Percentiles rank a stretch among this genome's conserved stretches.
These are phyloP conservation scores for Polydrusus cervinus DNA, from an alignment of 2,888 invertebrate genomes.

Conservation along the genomic window DNA sequence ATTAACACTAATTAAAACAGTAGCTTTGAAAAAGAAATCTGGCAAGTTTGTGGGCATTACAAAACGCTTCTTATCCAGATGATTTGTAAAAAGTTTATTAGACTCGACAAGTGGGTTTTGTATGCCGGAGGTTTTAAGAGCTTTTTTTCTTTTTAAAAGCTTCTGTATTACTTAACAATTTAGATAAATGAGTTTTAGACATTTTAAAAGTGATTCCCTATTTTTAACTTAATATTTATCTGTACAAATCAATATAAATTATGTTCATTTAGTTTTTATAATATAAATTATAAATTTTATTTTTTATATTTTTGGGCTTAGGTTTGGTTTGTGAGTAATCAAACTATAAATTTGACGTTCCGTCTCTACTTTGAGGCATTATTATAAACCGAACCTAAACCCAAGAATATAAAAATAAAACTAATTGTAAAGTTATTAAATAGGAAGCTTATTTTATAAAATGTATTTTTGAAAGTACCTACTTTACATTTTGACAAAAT, in stretches of 20 bases:
- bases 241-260: too few species aligned
- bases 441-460: too few species aligned
- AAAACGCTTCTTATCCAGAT: constrained; percentile 40
- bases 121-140: constrained; percentile 34
- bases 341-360: too few species aligned
- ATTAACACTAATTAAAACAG: constrained; percentile 47
- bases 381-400: too few species aligned
- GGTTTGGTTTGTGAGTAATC: too few species aligned
- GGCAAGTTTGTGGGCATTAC: constrained; percentile 34
- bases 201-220: background rate
- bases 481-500: background rate
- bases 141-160: constrained; percentile 12
- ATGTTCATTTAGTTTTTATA: too few species aligned
- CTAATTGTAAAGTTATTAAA: too few species aligned
- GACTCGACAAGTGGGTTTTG: constrained; percentile 38
- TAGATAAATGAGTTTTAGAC: background rate
- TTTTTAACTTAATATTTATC: too few species aligned
- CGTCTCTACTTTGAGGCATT: too few species aligned
- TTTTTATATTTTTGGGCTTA: too few species aligned
- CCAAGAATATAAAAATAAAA: too few species aligned
- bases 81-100: constrained; percentile 51
- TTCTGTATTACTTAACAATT: background rate
- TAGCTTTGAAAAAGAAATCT: constrained; percentile 34
- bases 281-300: too few species aligned
- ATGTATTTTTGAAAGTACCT: background rate